A percentile compares a stretch with the other conserved stretches of the same genome.
Conservation (phyloP, 2,888 invertebrate genomes). For the Drosophila crucigera region DNA sequence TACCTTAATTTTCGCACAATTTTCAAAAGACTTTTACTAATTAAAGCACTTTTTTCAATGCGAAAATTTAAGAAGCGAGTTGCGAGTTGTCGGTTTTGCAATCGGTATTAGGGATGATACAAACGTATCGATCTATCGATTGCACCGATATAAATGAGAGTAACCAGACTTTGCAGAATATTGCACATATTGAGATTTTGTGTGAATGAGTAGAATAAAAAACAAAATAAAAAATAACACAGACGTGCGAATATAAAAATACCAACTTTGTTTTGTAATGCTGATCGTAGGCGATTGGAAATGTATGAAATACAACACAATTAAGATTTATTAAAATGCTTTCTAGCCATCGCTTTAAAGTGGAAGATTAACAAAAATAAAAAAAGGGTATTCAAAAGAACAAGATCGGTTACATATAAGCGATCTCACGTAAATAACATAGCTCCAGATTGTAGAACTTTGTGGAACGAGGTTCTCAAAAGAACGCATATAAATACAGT, state of each 20-base stretch:
- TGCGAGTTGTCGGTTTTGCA: conserved; percentile 66
- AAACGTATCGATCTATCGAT: conserved; percentile 47
- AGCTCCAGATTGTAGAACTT: not conserved
- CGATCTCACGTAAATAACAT: not conserved
- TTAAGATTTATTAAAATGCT: not conserved
- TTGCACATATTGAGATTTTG: not conserved
- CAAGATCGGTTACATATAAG: not conserved
- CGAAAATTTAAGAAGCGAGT: conserved; percentile 65
- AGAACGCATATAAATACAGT: not conserved
- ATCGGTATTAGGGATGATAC: conserved; percentile 57
- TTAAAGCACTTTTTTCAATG: conserved; percentile 66
- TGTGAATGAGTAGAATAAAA: conserved; percentile 8
- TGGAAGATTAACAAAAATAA: not conserved
- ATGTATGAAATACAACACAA: not conserved
- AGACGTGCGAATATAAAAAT: conserved; percentile 10
- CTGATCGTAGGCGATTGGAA: not conserved
- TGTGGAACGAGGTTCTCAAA: not conserved
- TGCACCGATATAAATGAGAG: conserved; percentile 1
- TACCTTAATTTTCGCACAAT: conserved; percentile 68
- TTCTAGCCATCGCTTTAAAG: not conserved
- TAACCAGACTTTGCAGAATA: conserved; percentile 14
- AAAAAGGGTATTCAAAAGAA: not conserved
- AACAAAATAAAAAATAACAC: conserved; percentile 1
- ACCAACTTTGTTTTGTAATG: conserved; percentile 9
- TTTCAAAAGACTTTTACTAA: conserved; percentile 68